These are phyloP conservation scores for Anas capensis DNA, from an alignment of 2,797 vertebrate genomes.

Conservation along the genomic window DNA sequence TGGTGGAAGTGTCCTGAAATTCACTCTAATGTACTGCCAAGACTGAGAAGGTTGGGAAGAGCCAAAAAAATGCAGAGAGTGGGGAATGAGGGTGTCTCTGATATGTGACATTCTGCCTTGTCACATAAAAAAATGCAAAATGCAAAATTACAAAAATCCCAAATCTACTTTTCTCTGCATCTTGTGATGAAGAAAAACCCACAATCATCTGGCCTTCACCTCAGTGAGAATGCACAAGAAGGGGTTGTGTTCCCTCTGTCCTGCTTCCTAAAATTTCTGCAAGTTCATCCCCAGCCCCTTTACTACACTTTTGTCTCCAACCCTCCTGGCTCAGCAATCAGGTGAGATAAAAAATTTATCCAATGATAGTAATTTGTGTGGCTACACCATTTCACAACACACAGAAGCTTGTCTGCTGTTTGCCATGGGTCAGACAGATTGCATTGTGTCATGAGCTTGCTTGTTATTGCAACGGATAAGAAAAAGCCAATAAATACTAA, in stretches of 20 bases:
- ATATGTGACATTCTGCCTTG: neutral
- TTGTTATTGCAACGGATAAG: neutral
- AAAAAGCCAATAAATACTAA: neutral
- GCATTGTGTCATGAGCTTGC: neutral
- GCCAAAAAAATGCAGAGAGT: neutral
- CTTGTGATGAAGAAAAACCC: neutral
- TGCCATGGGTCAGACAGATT: neutral
- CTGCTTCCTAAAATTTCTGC: neutral
- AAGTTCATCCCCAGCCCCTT: neutral
- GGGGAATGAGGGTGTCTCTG: neutral
- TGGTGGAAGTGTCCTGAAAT: neutral
- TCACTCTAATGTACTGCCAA: neutral
- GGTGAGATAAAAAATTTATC: neutral
- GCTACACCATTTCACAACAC: neutral
- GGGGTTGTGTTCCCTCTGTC: neutral
- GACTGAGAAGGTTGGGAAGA: neutral
- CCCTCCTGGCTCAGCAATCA: neutral
- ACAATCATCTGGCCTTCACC: neutral
- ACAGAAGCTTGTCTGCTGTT: neutral
- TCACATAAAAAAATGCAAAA: neutral
- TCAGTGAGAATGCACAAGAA: neutral
- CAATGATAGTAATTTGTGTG: neutral
- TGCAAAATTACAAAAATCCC: neutral
- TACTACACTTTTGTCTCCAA: neutral
- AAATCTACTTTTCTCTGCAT: neutral